Base-by-base conservation (phyloP, 1,140 invertebrate genomes). In the Drosophila persimilis region DNA sequence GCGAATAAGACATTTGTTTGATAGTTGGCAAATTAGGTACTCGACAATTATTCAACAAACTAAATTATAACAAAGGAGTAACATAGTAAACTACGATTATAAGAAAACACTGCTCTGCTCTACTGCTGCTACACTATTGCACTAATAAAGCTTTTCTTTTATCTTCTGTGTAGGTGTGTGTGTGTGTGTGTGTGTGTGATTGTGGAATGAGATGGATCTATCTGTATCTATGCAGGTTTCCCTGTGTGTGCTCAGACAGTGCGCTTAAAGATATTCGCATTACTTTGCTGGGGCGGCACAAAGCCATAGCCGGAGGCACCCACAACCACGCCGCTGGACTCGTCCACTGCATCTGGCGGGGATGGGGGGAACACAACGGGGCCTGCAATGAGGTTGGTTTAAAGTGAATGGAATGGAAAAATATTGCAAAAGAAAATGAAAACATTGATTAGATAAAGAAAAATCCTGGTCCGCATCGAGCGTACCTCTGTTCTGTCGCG, bases 261-360 rank as follows among this genome's bases (percentile, higher is more conserved):
- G 75, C 81, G 83, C 57, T 74, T 88, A 63, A 80, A 64, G 60
- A 74, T 59, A 45, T 74, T 74, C 71, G 75, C 77, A 90, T 90
- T 90, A 88, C 88, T 91, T 90, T 91, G 81, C 61, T 86, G 88
- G 59, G 91, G 91, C 41, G 91, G 91, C 70, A 91, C 91, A 71
- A 91, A 91, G 20, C 91, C 91, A 52, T 88, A 91, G 47, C 91
- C 91, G 22, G 90, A 91, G 65, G 90, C 91, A n/a, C 91, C 91
- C 51, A 91, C 90, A 57, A 91, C 75, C 45, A 91, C 91, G 29
- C 91, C 91, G 70, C 90, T 91, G 15, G 78, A 90, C 69, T 91
- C 90, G 51, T 90, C 84, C 59, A 89, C 73, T 65, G 78, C 86
- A 65, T 91, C 89, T 72, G 88, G 81, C 5, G 91, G 91, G 13